Percentiles rank a stretch among this genome's conserved stretches.
Evolutionary conservation across 2,797 vertebrate species (phyloP).

Genomic region (Sebastes vulpes): DNA sequence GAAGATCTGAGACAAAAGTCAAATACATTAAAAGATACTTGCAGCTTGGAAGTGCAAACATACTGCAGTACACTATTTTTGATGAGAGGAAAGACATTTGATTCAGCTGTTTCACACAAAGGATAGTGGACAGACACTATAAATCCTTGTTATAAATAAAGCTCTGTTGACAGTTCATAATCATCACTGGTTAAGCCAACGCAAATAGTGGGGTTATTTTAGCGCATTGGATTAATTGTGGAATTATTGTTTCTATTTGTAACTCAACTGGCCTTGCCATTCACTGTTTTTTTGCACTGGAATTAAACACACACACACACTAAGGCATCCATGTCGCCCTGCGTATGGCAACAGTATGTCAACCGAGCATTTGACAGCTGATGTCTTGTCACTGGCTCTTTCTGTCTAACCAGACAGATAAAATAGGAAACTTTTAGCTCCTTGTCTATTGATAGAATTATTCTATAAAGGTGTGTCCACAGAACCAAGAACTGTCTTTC

Average conservation of each 20-base stretch:
- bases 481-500: background rate
- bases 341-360: background rate
- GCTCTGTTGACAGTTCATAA: background rate
- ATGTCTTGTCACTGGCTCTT: background rate
- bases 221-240: background rate
- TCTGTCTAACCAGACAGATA: background rate
- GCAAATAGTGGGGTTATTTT: background rate
- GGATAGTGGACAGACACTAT: background rate
- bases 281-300: background rate
- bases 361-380: background rate
- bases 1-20: background rate
- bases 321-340: background rate
- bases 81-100: background rate
- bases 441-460: background rate
- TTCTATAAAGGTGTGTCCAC: background rate
- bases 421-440: background rate
- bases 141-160: background rate
- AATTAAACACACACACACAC: background rate
- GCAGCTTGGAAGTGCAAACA: background rate
- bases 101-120: background rate
- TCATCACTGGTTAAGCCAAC: background rate
- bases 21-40: background rate
- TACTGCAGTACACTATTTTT: background rate
- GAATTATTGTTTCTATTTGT: constrained; percentile 1
- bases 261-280: background rate